Evolutionary conservation across 2,797 vertebrate species (phyloP).

Genomic region (Gymnoscopelus microlampas): DNA sequence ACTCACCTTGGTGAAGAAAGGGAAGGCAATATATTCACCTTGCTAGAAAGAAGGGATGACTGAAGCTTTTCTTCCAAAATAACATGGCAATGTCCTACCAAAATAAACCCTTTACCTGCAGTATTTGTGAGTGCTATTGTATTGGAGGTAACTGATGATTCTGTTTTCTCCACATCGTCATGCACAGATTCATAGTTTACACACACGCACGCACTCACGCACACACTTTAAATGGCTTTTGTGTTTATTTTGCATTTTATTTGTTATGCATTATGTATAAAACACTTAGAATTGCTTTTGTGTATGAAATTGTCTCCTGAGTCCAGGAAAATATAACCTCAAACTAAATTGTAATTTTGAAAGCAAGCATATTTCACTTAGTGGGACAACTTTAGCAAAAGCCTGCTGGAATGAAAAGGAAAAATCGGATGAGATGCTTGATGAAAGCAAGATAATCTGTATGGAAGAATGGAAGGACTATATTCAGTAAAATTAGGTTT

Average conservation of each 20-base stretch:
- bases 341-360: too few species aligned
- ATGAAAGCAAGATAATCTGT: constrained; percentile 41
- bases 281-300: too few species aligned
- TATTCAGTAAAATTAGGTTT: background rate
- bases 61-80: constrained; percentile 10
- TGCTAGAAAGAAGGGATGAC: background rate
- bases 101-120: background rate
- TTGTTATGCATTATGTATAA: too few species aligned
- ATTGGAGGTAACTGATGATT: constrained; percentile 9
- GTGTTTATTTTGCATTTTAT: too few species aligned
- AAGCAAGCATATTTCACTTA: too few species aligned
- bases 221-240: too few species aligned
- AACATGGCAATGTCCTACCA: background rate
- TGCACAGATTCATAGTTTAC: background rate
- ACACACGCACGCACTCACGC: too few species aligned
- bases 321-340: too few species aligned
- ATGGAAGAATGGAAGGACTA: background rate
- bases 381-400: background rate
- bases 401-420: constrained; percentile 3
- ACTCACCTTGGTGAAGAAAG: constrained; percentile 2
- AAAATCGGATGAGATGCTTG: background rate
- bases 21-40: background rate
- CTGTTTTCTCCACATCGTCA: background rate
- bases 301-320: too few species aligned
- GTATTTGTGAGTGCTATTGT: constrained; percentile 13